These are phyloP conservation scores for Hydrophis major DNA, from an alignment of 2,797 vertebrate genomes.

Conservation along the genomic window DNA sequence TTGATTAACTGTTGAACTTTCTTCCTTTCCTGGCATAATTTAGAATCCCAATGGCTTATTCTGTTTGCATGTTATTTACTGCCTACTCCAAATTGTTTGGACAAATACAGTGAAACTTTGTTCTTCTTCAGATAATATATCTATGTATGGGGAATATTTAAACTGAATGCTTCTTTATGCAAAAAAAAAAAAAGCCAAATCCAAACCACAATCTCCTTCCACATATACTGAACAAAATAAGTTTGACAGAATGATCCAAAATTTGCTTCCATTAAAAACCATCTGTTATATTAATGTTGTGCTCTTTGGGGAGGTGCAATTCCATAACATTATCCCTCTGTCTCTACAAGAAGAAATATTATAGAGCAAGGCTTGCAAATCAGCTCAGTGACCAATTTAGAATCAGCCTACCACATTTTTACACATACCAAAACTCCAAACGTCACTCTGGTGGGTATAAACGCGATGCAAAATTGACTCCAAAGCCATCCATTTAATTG, in stretches of 20 bases:
- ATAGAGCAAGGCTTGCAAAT: neutral
- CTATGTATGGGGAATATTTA: neutral
- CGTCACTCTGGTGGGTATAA: constrained; percentile 95
- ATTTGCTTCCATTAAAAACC: neutral
- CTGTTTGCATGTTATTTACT: neutral
- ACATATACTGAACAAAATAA: neutral
- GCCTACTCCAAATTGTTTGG: neutral
- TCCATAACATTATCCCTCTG: neutral
- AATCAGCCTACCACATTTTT: neutral
- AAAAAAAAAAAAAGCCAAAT: neutral
- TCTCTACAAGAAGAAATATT: neutral
- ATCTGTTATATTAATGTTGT: neutral
- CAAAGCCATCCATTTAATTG: constrained; percentile 98
- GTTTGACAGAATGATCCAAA: neutral
- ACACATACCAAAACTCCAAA: constrained; percentile 94
- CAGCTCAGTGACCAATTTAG: neutral
- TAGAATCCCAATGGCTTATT: neutral
- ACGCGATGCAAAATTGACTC: constrained; percentile 93
- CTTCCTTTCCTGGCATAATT: neutral
- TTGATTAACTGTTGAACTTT: neutral
- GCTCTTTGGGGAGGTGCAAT: neutral
- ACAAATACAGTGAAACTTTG: neutral
- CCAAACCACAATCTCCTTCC: neutral
- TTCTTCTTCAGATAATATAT: neutral
- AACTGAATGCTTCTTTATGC: neutral